These are phyloP conservation scores for Camarhynchus parvulus DNA, from an alignment of 2,113 vertebrate species.

Conservation along the genomic window DNA sequence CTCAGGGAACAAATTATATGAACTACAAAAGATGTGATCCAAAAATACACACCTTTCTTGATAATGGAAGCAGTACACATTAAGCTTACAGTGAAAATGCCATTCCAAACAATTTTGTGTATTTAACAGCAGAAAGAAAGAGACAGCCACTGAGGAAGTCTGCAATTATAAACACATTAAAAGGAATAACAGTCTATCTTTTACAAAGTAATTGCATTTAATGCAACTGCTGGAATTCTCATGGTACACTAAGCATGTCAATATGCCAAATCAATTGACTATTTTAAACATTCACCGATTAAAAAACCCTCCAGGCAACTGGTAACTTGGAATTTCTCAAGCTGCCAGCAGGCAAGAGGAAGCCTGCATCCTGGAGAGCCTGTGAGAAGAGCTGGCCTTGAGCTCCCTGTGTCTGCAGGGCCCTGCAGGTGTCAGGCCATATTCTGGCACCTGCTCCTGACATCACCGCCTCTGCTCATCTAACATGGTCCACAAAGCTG, in stretches of 20 bases:
- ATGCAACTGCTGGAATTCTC: constrained; percentile 40
- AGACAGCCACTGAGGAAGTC: neutral
- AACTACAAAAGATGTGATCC: neutral
- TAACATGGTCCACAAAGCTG: neutral
- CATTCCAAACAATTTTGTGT: neutral
- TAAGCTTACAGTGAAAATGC: neutral
- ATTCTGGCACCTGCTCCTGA: neutral
- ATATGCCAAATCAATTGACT: constrained; percentile 26
- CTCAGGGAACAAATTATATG: neutral
- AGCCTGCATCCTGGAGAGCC: neutral
- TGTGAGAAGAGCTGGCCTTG: neutral
- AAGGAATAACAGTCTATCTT: neutral
- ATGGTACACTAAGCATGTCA: neutral
- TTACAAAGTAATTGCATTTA: constrained; percentile 17
- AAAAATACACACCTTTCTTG: constrained; percentile 11
- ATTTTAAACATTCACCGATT: constrained; percentile 13
- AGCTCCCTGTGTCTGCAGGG: rapidly evolving
- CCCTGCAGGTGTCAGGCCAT: neutral
- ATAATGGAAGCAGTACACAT: neutral
- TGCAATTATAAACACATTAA: constrained; percentile 28
- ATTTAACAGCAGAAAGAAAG: neutral
- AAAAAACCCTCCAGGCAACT: neutral
- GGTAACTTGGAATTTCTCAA: neutral
- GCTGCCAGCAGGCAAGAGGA: neutral
- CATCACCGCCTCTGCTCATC: neutral